These are phyloP conservation scores for Platyrinchus mystaceus DNA, from an alignment of 2,797 vertebrate genomes.

Conservation along the genomic window DNA sequence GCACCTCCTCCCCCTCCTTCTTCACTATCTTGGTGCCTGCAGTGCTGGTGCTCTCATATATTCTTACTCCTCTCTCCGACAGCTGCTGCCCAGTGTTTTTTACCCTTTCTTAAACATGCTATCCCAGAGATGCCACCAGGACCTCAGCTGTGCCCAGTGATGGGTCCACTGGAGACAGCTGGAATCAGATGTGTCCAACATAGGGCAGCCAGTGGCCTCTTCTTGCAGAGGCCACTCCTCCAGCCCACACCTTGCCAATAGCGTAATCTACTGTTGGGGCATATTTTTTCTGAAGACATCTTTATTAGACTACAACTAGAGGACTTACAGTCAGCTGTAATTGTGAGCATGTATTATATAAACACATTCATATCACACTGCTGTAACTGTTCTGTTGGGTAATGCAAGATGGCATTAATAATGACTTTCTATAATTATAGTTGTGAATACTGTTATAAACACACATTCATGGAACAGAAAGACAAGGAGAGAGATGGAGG, in stretches of 20 bases:
- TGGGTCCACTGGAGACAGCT: background rate
- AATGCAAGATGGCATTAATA: background rate
- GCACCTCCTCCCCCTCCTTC: background rate
- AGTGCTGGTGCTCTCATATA: background rate
- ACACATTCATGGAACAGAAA: background rate
- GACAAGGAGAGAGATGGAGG: background rate
- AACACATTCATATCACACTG: background rate
- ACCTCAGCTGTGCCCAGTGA: background rate
- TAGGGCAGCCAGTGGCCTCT: fast-evolving
- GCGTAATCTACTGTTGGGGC: background rate
- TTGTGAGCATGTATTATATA: background rate
- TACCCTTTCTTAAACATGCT: background rate
- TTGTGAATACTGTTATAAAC: background rate
- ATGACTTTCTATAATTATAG: background rate
- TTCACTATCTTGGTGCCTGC: background rate
- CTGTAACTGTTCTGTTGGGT: background rate
- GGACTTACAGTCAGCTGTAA: background rate
- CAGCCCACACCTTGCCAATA: background rate
- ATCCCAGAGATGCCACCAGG: background rate
- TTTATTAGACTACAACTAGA: background rate
- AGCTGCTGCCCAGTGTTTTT: background rate
- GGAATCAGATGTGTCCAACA: background rate
- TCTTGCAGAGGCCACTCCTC: background rate
- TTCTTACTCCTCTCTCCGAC: background rate
- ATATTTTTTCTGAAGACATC: background rate